Evolutionary conservation across 2,888 invertebrate genomes (phyloP).

Genomic region (Cosmorhoe ocellata): DNA sequence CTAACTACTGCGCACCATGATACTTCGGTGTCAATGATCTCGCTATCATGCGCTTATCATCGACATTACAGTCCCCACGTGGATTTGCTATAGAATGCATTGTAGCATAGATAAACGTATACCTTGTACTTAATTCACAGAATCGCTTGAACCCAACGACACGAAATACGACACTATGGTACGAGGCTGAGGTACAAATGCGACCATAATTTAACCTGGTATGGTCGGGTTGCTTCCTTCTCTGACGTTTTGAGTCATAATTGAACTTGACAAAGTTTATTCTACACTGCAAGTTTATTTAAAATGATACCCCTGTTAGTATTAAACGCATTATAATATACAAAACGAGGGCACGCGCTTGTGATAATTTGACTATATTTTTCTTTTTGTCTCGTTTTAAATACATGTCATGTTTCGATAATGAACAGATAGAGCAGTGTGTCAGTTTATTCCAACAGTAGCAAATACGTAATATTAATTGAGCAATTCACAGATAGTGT

Average conservation of each 20-base stretch:
- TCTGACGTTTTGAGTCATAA: no score
- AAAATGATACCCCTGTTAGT: no score
- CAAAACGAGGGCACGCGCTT: constrained; percentile 48
- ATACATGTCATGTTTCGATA: constrained; percentile 23
- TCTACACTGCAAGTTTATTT: no score
- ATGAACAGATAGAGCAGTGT: constrained; percentile 16
- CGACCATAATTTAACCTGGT: no score
- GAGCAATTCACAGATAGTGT: constrained; percentile 41
- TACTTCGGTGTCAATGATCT: constrained; percentile 28
- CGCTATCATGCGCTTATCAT: constrained; percentile 22
- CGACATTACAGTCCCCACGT: constrained; percentile 31
- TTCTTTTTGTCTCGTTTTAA: constrained; percentile 36
- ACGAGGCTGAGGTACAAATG: no score
- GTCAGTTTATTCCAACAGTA: constrained; percentile 34
- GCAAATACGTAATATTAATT: constrained; percentile 44
- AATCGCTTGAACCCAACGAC: neutral
- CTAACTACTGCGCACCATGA: constrained; percentile 19
- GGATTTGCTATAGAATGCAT: constrained; percentile 21
- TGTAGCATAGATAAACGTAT: constrained; percentile 8
- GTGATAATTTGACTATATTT: constrained; percentile 50
- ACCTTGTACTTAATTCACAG: neutral
- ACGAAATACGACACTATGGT: no score
- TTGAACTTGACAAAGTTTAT: no score
- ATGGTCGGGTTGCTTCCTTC: no score
- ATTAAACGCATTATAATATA: constrained; percentile 38